Conservation (phyloP, 2,113 vertebrate species). For the Pedionomus torquatus region DNA sequence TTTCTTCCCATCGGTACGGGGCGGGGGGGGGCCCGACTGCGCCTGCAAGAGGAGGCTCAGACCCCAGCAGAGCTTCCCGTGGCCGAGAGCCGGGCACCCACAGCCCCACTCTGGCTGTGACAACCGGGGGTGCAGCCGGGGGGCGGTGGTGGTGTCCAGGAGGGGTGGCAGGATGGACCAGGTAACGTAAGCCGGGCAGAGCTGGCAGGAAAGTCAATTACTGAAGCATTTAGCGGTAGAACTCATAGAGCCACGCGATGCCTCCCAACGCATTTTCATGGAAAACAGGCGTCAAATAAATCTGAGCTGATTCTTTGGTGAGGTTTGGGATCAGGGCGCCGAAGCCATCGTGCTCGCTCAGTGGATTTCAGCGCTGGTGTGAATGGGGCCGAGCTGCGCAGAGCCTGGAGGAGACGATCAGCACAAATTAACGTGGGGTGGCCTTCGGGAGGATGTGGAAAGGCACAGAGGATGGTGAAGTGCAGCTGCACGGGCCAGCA, state of each 20-base stretch:
- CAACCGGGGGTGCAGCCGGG: fast-evolving
- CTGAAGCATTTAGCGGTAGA: not conserved
- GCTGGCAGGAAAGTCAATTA: not conserved
- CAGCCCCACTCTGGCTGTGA: not conserved
- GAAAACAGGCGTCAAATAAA: not conserved
- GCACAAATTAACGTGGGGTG: not conserved
- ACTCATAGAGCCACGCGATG: not conserved
- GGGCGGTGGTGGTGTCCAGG: fast-evolving
- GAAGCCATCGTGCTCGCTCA: not conserved
- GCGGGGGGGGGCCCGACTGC: not conserved
- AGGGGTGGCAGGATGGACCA: not conserved
- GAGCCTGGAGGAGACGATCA: fast-evolving
- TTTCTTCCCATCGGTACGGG: not conserved
- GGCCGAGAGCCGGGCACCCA: not conserved
- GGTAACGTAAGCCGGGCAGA: not conserved
- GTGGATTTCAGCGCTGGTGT: fast-evolving
- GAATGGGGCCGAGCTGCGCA: not conserved
- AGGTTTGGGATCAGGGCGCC: not conserved
- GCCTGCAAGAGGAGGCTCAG: not conserved
- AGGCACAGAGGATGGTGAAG: not conserved
- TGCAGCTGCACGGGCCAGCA: not conserved
- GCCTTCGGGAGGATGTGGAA: not conserved
- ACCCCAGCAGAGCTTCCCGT: fast-evolving
- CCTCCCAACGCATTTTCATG: not conserved
- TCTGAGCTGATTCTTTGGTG: not conserved